These are phyloP conservation scores for Heliconius hortense DNA, from an alignment of 2,888 invertebrate species.

Conservation along the genomic window DNA sequence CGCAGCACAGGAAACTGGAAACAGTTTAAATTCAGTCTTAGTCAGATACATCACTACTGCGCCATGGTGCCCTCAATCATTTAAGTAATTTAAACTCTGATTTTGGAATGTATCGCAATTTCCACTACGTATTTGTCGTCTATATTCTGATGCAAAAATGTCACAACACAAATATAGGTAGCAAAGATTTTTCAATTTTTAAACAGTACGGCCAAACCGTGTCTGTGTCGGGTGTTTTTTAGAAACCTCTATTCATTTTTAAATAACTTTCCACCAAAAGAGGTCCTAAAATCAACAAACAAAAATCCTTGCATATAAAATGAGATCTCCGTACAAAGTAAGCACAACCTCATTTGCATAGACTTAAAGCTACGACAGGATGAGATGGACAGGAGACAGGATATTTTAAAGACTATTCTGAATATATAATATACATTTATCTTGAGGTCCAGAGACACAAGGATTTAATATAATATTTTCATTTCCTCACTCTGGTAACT, in stretches of 20 bases:
- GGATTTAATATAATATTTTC: background rate
- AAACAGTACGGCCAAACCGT: conserved; percentile 1
- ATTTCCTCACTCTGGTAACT: too few species aligned
- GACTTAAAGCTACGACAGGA: conserved; percentile 9
- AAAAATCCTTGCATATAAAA: conserved; percentile 23
- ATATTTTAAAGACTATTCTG: background rate
- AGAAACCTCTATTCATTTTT: conserved; percentile 19
- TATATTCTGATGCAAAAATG: conserved; percentile 8
- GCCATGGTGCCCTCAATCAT: too few species aligned
- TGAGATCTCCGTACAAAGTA: conserved; percentile 18
- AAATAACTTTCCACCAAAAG: conserved; percentile 20
- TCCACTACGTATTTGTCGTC: background rate
- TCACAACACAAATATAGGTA: conserved; percentile 7
- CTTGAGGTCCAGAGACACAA: background rate
- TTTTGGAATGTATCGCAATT: too few species aligned
- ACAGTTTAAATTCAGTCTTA: too few species aligned
- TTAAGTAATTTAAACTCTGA: too few species aligned
- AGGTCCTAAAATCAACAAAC: conserved; percentile 22
- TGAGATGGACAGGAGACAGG: conserved; percentile 7
- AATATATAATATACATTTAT: background rate
- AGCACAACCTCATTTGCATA: conserved; percentile 23
- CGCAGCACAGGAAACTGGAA: too few species aligned
- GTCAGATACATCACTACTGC: too few species aligned
- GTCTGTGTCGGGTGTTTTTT: conserved; percentile 1
- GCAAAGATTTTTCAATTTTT: background rate